Evolutionary conservation across 53 echinoderm and acorn worm species (phyloP), one percentile per base, ranked within the genome.

Genomic region (Antedon mediterranea): DNA sequence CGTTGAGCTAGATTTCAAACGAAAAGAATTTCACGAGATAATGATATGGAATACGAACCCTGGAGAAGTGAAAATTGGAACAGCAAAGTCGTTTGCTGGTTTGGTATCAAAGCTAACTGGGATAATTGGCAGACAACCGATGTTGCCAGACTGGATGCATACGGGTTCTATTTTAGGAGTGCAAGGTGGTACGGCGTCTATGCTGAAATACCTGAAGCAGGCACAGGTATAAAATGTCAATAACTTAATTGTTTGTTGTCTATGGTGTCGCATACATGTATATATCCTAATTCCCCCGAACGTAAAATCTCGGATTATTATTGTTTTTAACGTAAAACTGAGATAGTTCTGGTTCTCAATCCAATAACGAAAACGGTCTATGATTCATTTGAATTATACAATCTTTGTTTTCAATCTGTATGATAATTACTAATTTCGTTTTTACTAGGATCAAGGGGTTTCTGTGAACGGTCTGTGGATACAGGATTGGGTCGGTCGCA

Each of bases 401-500:
- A n/a, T n/a, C n/a, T n/a, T n/a, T n/a, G n/a, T n/a, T n/a, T n/a
- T n/a, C n/a, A n/a, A n/a, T n/a, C n/a, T n/a, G n/a, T n/a, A n/a
- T n/a, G n/a, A n/a, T n/a, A 18, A 11, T 57, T 18, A 57, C 18
- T 18, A 41, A 75, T 73, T 76, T 31, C 23, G 0, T 30, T 75
- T 34, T n/a, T n/a, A n/a, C n/a, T 43, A 95, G 89, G 77, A 84
- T 31, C 83, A 84, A 71, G 89, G 83, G 18, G 88, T 90, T 28
- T 34, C 74, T 33, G 92, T 95, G 26, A 88, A 78, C 29, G 92
- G 89, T 34, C 30, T 95, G 32, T 95, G 97, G 97, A 95, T 95
- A 34, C 97, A 95, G 73, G 97, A 95, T 73, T 95, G 92, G 89
- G 89, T 88, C 28, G 97, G 97, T 11, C 77, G 91, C 15, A 95